Evolutionary conservation across 2,888 invertebrate genomes (phyloP).

Genomic region (Pandemis heparana): DNA sequence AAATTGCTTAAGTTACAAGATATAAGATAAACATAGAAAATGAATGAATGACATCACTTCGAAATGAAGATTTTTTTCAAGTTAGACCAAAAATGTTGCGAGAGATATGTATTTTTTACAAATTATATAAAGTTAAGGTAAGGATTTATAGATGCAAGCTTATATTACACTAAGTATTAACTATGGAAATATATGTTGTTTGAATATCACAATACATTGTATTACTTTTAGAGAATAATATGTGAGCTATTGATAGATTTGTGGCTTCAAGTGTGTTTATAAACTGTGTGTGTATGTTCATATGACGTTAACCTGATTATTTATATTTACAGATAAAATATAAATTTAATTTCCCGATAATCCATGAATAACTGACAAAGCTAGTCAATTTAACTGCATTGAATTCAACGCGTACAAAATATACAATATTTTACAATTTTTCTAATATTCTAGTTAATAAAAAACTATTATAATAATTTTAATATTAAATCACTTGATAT

Average conservation of each 20-base stretch:
- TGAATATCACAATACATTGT: not conserved
- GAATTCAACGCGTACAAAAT: slow-evolving; percentile 14
- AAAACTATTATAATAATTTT: slow-evolving; percentile 6
- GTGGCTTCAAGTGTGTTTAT: not conserved
- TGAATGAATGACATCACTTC: not conserved
- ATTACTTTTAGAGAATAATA: not conserved
- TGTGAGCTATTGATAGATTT: not conserved
- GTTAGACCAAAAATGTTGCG: not conserved
- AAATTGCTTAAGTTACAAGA: not conserved
- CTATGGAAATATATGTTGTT: not conserved
- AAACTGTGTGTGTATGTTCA: not conserved
- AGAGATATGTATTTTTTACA: slow-evolving; percentile 7
- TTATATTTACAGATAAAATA: not conserved
- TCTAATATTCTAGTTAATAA: slow-evolving; percentile 11
- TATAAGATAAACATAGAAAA: not conserved
- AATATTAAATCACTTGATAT: slow-evolving; percentile 21
- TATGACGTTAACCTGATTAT: not conserved
- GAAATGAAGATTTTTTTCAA: not conserved
- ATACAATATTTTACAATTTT: not conserved
- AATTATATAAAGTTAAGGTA: not conserved
- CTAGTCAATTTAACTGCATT: slow-evolving; percentile 1
- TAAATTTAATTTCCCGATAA: not conserved
- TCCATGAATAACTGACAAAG: not conserved
- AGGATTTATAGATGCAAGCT: not conserved
- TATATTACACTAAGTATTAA: not conserved